Evolutionary conservation across 2,888 invertebrate species (phyloP).

Genomic region (Melangyna quadrimaculata): DNA sequence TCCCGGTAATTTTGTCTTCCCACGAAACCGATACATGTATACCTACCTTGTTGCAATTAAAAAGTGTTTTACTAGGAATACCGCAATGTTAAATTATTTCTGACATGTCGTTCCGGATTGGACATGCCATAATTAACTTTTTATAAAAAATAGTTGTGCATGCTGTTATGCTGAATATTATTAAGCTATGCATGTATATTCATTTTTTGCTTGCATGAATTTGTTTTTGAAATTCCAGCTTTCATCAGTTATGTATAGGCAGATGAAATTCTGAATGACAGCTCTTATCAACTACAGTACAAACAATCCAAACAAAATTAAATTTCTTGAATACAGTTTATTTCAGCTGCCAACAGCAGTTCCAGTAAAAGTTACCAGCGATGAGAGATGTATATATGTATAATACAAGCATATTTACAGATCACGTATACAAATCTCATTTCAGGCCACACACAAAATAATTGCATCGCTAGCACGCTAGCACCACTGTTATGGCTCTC

Average conservation of each 20-base stretch:
- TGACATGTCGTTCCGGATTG: too few species aligned
- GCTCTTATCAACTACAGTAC: neutral
- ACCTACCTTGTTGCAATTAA: too few species aligned
- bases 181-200: too few species aligned
- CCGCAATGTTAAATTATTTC: too few species aligned
- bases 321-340: neutral
- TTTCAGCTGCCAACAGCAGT: slow-evolving; percentile 43
- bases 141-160: too few species aligned
- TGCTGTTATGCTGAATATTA: too few species aligned
- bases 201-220: too few species aligned
- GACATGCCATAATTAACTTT: too few species aligned
- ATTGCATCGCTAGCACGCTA: slow-evolving; percentile 46
- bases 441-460: slow-evolving; percentile 55
- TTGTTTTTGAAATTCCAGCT: neutral
- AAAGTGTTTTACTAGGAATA: too few species aligned
- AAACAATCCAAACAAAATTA: neutral
- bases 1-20: too few species aligned
- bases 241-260: neutral
- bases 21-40: too few species aligned
- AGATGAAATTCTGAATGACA: neutral
- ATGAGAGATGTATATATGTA: slow-evolving; percentile 38
- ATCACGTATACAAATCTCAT: slow-evolving; percentile 66
- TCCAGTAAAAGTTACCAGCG: slow-evolving; percentile 22
- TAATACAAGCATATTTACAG: slow-evolving; percentile 25
- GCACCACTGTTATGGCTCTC: slow-evolving; percentile 20